Percentiles rank a stretch among this genome's conserved stretches.
Evolutionary conservation across 2,888 invertebrate species (phyloP).

Genomic region (Temnothorax ravouxi): DNA sequence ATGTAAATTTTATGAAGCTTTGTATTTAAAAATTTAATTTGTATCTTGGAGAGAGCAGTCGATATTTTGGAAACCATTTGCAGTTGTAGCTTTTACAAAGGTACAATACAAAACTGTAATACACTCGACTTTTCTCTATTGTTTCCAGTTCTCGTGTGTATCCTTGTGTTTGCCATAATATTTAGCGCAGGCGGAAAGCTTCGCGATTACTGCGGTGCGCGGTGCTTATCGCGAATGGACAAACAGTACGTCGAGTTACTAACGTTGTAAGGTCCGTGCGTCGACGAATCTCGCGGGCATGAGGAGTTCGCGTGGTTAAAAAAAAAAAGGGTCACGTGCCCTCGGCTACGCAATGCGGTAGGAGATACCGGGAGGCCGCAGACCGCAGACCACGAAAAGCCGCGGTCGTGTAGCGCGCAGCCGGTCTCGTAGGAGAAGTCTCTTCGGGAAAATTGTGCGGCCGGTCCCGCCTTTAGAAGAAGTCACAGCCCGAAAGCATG

Average conservation of each 20-base stretch:
- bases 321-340: conserved; percentile 22
- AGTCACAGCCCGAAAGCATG: conserved; percentile 82
- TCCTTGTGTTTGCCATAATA: background rate
- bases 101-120: background rate
- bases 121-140: no score
- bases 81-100: background rate
- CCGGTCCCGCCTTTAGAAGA: conserved; percentile 67
- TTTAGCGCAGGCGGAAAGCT: background rate
- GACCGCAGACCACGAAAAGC: conserved; percentile 37
- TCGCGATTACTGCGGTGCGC: background rate
- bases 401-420: conserved; percentile 4
- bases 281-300: background rate
- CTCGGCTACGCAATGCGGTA: conserved; percentile 37
- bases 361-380: conserved; percentile 23
- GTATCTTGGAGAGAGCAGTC: background rate
- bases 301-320: background rate
- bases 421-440: conserved; percentile 61
- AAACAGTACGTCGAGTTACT: background rate
- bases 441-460: conserved; percentile 65
- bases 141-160: background rate
- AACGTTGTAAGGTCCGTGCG: conserved; percentile 2
- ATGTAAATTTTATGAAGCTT: background rate
- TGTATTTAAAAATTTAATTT: background rate
- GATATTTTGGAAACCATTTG: background rate
- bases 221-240: conserved; percentile 4